These are phyloP conservation scores for Scaptomyza caliginosa DNA, from an alignment of 2,888 invertebrate species.

Conservation along the genomic window DNA sequence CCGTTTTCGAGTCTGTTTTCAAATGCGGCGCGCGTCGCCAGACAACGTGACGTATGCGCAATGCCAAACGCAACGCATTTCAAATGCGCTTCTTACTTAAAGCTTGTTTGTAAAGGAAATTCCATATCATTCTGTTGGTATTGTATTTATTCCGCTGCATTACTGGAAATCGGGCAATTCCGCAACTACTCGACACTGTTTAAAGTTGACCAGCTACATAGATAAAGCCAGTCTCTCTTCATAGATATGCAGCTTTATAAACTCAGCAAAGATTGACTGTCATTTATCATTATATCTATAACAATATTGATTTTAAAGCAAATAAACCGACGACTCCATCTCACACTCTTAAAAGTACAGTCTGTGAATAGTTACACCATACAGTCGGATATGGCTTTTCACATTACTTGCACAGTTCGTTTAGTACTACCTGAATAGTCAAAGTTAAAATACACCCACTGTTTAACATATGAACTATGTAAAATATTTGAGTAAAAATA, in stretches of 20 bases:
- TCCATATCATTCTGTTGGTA: background rate
- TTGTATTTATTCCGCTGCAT: conserved; percentile 19
- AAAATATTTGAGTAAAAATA: background rate
- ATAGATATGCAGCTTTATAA: background rate
- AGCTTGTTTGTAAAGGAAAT: conserved; percentile 9
- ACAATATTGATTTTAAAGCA: background rate
- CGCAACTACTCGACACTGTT: conserved; percentile 7
- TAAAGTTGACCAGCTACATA: conserved; percentile 6
- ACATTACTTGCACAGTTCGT: background rate
- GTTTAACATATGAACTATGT: background rate
- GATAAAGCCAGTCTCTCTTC: conserved; percentile 1
- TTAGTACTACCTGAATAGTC: background rate
- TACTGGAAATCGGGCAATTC: conserved; percentile 29
- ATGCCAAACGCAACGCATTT: conserved; percentile 57
- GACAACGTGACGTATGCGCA: conserved; percentile 72
- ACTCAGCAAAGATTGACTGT: background rate
- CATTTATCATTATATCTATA: background rate
- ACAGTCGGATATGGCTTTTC: background rate
- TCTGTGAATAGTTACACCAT: background rate
- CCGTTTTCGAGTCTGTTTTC: conserved; percentile 17
- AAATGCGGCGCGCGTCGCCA: conserved; percentile 47
- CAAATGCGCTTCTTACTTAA: conserved; percentile 29
- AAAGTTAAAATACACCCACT: background rate
- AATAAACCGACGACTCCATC: background rate
- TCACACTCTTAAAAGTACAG: background rate